Conservation (phyloP, 2,113 vertebrate genomes). For the Chiloscyllium plagiosum region DNA sequence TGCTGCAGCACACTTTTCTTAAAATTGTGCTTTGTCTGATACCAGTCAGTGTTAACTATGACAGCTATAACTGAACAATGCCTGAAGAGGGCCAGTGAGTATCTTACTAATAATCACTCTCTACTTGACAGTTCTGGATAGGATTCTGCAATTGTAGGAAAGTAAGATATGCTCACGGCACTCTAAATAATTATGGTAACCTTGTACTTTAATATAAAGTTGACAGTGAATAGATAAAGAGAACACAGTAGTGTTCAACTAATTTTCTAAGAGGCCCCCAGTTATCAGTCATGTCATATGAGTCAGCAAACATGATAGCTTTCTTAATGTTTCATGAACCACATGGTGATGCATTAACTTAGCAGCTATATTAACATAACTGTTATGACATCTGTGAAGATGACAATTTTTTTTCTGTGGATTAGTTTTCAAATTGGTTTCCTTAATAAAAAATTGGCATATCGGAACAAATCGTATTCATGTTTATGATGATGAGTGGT, state of each 20-base stretch:
- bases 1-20: background rate
- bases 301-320: background rate
- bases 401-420: background rate
- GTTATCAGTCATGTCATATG: background rate
- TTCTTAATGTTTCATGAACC: background rate
- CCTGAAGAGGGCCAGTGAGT: background rate
- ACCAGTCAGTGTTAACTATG: background rate
- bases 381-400: background rate
- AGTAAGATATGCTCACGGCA: background rate
- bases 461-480: background rate
- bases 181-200: background rate
- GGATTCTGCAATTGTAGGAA: background rate
- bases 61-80: background rate
- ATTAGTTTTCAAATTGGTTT: background rate
- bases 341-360: background rate
- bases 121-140: background rate
- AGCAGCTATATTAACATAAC: background rate
- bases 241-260: background rate
- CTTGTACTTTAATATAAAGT: background rate
- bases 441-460: background rate
- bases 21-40: background rate
- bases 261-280: background rate
- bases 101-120: background rate
- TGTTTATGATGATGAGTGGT: background rate
- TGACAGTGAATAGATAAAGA: background rate